Conservation (phyloP, 2,113 vertebrate species). For the Melanostigma gelatinosum region DNA sequence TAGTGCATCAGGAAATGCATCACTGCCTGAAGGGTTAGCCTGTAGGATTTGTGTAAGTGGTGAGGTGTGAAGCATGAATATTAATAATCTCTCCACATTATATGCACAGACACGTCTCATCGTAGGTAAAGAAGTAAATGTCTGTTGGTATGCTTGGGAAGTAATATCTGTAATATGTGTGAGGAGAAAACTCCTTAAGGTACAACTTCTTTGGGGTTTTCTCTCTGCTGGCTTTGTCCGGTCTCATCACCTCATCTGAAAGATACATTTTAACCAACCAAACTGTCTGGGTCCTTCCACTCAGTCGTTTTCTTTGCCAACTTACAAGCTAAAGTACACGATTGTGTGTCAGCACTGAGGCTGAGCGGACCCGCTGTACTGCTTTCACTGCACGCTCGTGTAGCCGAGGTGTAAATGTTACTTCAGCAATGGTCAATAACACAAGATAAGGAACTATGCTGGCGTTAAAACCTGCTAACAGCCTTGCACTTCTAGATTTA, state of each 20-base stretch:
- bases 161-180: slow-evolving; percentile 9
- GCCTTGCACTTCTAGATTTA: not conserved
- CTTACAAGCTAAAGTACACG: not conserved
- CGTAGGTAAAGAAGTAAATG: not conserved
- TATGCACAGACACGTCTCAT: slow-evolving; percentile 14
- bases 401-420: slow-evolving; percentile 9
- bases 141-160: not conserved
- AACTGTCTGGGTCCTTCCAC: not conserved
- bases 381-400: slow-evolving; percentile 1
- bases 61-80: slow-evolving; percentile 47
- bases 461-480: not conserved
- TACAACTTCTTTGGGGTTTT: not conserved
- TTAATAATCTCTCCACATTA: slow-evolving; percentile 18
- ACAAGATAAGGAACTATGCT: slow-evolving; percentile 20
- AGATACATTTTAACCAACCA: not conserved
- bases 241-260: not conserved
- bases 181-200: not conserved
- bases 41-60: slow-evolving; percentile 9
- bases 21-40: slow-evolving; percentile 16
- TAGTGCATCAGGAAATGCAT: slow-evolving; percentile 16
- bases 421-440: not conserved
- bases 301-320: not conserved
- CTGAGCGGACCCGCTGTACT: not conserved
- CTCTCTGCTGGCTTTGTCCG: not conserved
- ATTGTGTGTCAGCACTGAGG: not conserved